Evolutionary conservation across 2,113 vertebrate genomes (phyloP).

Genomic region (Hemibagrus wyckioides): DNA sequence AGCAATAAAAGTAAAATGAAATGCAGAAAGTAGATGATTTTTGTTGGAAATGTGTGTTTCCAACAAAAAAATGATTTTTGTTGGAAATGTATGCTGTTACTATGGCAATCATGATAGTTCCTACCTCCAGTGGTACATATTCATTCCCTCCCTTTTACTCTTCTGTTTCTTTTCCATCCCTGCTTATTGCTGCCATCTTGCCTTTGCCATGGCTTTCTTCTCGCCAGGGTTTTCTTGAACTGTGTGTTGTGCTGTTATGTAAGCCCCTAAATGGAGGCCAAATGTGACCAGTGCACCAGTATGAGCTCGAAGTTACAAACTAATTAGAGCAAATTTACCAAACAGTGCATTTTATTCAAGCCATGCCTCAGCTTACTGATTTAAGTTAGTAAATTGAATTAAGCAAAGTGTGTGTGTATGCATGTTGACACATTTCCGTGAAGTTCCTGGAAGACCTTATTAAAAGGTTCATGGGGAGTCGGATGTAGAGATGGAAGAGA

Average conservation of each 20-base stretch:
- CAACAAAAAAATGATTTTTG: too few species aligned
- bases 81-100: conserved; percentile 13
- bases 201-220: conserved; percentile 1
- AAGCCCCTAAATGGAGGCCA: conserved; percentile 24
- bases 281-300: conserved; percentile 29
- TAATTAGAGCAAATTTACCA: conserved; percentile 36
- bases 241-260: conserved; percentile 36
- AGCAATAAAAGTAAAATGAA: neutral
- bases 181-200: neutral
- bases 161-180: neutral
- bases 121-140: neutral
- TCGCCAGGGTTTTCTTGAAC: neutral
- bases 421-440: conserved; percentile 11
- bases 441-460: conserved; percentile 15
- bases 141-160: neutral
- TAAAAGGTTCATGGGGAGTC: neutral
- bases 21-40: neutral
- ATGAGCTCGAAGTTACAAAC: conserved; percentile 27
- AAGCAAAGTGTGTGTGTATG: neutral
- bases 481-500: conserved; percentile 2
- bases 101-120: conserved; percentile 16
- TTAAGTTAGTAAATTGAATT: conserved; percentile 17
- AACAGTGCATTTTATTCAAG: conserved; percentile 20
- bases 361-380: conserved; percentile 25
- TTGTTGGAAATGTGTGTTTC: too few species aligned